These are phyloP conservation scores for Anhinga rufa DNA, from an alignment of 2,113 vertebrate genomes.

Conservation along the genomic window DNA sequence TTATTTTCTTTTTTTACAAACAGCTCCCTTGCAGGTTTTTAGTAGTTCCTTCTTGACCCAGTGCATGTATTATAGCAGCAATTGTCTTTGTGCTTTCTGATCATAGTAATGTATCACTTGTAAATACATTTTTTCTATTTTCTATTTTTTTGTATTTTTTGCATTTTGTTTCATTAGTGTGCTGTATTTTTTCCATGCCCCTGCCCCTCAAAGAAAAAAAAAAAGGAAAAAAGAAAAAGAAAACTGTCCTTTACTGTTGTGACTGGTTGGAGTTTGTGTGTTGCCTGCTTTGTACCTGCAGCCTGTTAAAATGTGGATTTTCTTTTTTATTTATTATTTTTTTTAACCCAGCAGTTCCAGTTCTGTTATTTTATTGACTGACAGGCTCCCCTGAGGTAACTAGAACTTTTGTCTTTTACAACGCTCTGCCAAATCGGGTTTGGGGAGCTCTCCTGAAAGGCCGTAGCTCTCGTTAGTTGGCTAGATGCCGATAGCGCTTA, in stretches of 20 bases:
- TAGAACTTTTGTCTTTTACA: not conserved
- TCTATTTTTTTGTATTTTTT: slow-evolving; percentile 79
- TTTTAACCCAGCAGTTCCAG: not conserved
- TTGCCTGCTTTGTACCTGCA: slow-evolving; percentile 50
- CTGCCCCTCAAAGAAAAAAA: slow-evolving; percentile 54
- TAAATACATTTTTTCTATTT: slow-evolving; percentile 88
- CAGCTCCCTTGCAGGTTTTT: slow-evolving; percentile 62
- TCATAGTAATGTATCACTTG: slow-evolving; percentile 82
- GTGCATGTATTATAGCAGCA: slow-evolving; percentile 80
- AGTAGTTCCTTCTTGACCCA: slow-evolving; percentile 65
- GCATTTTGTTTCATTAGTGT: slow-evolving; percentile 79
- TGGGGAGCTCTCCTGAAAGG: not conserved
- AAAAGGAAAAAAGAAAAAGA: slow-evolving; percentile 20
- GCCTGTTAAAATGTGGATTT: slow-evolving; percentile 34
- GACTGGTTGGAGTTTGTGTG: slow-evolving; percentile 67
- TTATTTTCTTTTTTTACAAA: not conserved
- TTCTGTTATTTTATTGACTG: slow-evolving; percentile 3
- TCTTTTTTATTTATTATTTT: not conserved
- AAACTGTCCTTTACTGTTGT: slow-evolving; percentile 70
- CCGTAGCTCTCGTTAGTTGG: not conserved
- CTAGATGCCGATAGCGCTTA: not conserved
- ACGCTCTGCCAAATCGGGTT: not conserved
- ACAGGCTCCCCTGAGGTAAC: not conserved
- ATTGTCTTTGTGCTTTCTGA: slow-evolving; percentile 75
- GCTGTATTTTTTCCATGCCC: slow-evolving; percentile 76